phyloP scores from a whole-genome alignment of 2,113 vertebrate species.

The Toxotes jaculatrix region DNA sequence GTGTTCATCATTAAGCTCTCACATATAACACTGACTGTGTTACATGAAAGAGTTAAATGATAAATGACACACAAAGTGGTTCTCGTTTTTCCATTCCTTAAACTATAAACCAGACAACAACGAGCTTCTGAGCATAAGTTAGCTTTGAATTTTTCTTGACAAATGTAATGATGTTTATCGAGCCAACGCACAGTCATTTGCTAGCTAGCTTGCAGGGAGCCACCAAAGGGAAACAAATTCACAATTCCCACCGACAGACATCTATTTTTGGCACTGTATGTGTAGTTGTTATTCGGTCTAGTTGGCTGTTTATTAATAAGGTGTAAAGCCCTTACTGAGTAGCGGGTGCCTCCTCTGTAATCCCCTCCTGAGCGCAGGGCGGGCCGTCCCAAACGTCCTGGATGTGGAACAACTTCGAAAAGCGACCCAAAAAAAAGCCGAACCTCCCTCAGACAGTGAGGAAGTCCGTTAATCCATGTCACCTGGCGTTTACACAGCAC shows the following conservation, averaged over 20 bases:
- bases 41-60: too few species aligned
- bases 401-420: conserved; percentile 59
- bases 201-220: not conserved
- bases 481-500: not conserved
- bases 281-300: not conserved
- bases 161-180: not conserved
- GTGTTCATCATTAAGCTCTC: not conserved
- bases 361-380: conserved; percentile 63
- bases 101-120: too few species aligned
- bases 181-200: not conserved
- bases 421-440: conserved; percentile 26
- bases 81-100: too few species aligned
- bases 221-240: conserved; percentile 20
- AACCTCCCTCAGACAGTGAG: conserved; percentile 26
- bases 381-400: conserved; percentile 43
- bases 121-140: too few species aligned
- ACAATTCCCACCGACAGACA: not conserved
- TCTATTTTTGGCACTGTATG: conserved; percentile 2
- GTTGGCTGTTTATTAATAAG: not conserved
- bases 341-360: conserved; percentile 53
- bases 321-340: conserved; percentile 68
- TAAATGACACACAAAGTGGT: not conserved
- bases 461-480: conserved; percentile 57
- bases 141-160: not conserved
- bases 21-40: too few species aligned